Evolutionary conservation across 2,113 vertebrate species (phyloP).

Genomic region (Ptychochromis oligacanthus): DNA sequence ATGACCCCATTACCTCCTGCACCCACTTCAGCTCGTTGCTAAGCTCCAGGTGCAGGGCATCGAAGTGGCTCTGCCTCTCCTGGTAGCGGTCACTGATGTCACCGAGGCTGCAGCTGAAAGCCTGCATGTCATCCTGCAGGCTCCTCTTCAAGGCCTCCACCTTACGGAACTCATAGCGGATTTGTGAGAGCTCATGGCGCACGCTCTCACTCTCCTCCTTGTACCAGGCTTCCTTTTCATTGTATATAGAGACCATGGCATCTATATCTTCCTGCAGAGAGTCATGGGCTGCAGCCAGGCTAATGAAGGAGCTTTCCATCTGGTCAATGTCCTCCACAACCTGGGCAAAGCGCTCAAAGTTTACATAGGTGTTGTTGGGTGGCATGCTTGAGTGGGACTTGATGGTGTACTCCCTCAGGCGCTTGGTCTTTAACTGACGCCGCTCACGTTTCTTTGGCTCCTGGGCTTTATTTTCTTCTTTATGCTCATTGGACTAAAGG

Average conservation of each 20-base stretch:
- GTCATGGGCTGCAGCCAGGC: conserved; percentile 75
- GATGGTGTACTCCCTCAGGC: conserved; percentile 91
- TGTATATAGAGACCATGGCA: conserved; percentile 88
- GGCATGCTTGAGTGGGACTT: conserved; percentile 96
- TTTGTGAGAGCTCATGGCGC: conserved; percentile 78
- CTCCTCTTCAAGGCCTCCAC: conserved; percentile 84
- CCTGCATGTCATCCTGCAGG: conserved; percentile 83
- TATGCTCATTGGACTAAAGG: conserved; percentile 81
- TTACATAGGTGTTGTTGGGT: conserved; percentile 92
- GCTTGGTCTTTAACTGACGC: conserved; percentile 90
- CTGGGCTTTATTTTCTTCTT: conserved; percentile 80
- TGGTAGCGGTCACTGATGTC: conserved; percentile 75
- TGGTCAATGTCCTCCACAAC: conserved; percentile 86
- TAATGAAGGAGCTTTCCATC: conserved; percentile 73
- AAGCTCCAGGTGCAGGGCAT: conserved; percentile 83
- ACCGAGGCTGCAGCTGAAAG: conserved; percentile 70
- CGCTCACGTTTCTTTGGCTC: conserved; percentile 80
- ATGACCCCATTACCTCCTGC: conserved; percentile 84
- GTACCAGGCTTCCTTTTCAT: conserved; percentile 94
- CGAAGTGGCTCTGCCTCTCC: conserved; percentile 82
- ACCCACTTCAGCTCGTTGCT: conserved; percentile 86
- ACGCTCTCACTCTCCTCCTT: conserved; percentile 88
- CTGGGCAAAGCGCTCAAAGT: conserved; percentile 90
- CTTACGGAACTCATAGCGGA: conserved; percentile 88
- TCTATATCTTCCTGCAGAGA: conserved; percentile 91